Percentiles rank a stretch among this genome's conserved stretches.
phyloP scores from a whole-genome alignment of 2,888 invertebrate genomes.

The Caenorhabditis japonica region DNA sequence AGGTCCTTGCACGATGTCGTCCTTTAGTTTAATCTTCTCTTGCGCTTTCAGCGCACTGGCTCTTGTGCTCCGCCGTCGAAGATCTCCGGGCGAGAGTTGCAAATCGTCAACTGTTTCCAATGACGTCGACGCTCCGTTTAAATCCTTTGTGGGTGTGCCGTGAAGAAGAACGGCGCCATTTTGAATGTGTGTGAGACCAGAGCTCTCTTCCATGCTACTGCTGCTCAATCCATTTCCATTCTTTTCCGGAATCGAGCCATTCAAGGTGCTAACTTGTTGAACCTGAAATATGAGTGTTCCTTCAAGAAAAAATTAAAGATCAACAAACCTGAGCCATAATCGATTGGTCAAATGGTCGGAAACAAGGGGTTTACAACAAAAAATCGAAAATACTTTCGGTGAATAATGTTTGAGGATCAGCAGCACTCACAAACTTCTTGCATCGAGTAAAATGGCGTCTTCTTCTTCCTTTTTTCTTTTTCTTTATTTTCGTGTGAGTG shows the following conservation, averaged over 20 bases:
- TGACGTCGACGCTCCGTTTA: conserved; percentile 34
- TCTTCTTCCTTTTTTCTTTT: too few species aligned
- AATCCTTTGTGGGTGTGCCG: conserved; percentile 39
- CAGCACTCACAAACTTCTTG: conserved; percentile 26
- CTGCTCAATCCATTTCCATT: conserved; percentile 34
- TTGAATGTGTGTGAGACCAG: conserved; percentile 17
- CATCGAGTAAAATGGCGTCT: conserved; percentile 16
- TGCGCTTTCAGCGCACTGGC: conserved; percentile 74
- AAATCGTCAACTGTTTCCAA: conserved; percentile 22
- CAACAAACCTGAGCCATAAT: background rate
- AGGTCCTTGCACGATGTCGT: conserved; percentile 52
- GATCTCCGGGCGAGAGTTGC: conserved; percentile 63
- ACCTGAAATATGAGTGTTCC: conserved; percentile 11
- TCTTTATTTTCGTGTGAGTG: background rate
- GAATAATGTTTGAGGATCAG: too few species aligned
- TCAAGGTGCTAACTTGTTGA: conserved; percentile 36
- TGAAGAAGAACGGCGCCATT: conserved; percentile 26
- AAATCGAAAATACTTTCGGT: too few species aligned
- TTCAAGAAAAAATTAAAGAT: conserved; percentile 1
- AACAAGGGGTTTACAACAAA: too few species aligned
- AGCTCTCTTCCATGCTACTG: conserved; percentile 9
- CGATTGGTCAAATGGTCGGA: too few species aligned
- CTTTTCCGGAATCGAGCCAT: conserved; percentile 34
- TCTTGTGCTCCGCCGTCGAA: conserved; percentile 70
- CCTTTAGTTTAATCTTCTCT: conserved; percentile 73